These are phyloP conservation scores for Halocaridina rubra DNA, from an alignment of 2,888 invertebrate genomes.

Conservation along the genomic window DNA sequence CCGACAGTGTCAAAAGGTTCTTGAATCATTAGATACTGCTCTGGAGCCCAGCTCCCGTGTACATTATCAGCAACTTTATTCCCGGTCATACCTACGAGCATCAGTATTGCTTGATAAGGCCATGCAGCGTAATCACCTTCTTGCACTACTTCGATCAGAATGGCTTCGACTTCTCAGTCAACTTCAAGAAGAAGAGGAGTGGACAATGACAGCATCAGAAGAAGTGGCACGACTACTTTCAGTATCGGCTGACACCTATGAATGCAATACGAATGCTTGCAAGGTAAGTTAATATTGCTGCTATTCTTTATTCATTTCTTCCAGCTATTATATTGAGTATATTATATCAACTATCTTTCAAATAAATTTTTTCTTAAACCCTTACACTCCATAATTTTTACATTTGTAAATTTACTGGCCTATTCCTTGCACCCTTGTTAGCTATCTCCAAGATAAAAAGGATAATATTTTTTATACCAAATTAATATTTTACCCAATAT, in stretches of 20 bases:
- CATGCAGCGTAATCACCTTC: slow-evolving; percentile 59
- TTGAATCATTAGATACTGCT: slow-evolving; percentile 75
- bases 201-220: slow-evolving; percentile 42
- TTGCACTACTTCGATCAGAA: slow-evolving; percentile 51
- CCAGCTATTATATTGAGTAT: too few species aligned
- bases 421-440: too few species aligned
- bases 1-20: slow-evolving; percentile 84
- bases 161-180: slow-evolving; percentile 57
- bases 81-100: slow-evolving; percentile 58
- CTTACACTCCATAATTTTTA: too few species aligned
- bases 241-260: slow-evolving; percentile 48
- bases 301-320: neutral
- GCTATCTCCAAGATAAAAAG: too few species aligned
- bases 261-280: slow-evolving; percentile 59
- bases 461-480: too few species aligned
- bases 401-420: too few species aligned
- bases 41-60: slow-evolving; percentile 58
- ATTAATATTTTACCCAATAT: too few species aligned
- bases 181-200: slow-evolving; percentile 52
- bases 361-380: too few species aligned
- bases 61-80: slow-evolving; percentile 62
- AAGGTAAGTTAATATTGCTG: slow-evolving; percentile 48
- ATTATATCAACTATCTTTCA: too few species aligned
- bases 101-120: slow-evolving; percentile 59
- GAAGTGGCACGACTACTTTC: slow-evolving; percentile 44